Conservation (phyloP, 2,797 vertebrate species). For the Margarornis squamiger region DNA sequence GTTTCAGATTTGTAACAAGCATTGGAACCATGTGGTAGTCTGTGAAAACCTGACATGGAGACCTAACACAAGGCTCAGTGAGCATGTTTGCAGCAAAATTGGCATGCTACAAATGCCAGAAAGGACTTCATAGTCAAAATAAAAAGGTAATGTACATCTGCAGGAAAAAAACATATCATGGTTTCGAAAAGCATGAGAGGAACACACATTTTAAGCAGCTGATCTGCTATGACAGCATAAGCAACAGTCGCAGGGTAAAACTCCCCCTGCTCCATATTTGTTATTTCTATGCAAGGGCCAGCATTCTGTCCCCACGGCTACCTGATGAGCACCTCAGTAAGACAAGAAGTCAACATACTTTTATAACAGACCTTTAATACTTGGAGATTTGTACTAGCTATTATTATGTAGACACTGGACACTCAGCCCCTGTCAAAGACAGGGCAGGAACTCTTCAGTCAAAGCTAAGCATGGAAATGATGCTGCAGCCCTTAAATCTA, state of each 20-base stretch:
- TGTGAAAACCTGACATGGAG: neutral
- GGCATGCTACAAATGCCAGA: neutral
- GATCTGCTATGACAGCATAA: neutral
- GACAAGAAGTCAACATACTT: neutral
- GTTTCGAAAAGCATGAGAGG: neutral
- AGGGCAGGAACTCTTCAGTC: neutral
- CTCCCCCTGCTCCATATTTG: rapidly evolving
- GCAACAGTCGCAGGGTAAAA: neutral
- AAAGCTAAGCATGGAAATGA: neutral
- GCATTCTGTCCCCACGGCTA: neutral
- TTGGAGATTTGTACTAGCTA: neutral
- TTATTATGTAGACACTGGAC: neutral
- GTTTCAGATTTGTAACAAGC: neutral
- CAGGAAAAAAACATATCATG: neutral
- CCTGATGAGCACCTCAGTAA: neutral
- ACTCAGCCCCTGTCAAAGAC: neutral
- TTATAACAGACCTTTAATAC: neutral
- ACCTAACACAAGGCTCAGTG: neutral
- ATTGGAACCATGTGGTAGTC: neutral
- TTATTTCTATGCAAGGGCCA: neutral
- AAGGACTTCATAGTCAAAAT: neutral
- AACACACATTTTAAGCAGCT: neutral
- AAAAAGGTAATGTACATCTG: neutral
- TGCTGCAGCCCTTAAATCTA: neutral
- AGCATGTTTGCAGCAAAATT: neutral